phyloP scores from a whole-genome alignment of 2,888 invertebrate genomes.

The Neocrepidodera transversa region DNA sequence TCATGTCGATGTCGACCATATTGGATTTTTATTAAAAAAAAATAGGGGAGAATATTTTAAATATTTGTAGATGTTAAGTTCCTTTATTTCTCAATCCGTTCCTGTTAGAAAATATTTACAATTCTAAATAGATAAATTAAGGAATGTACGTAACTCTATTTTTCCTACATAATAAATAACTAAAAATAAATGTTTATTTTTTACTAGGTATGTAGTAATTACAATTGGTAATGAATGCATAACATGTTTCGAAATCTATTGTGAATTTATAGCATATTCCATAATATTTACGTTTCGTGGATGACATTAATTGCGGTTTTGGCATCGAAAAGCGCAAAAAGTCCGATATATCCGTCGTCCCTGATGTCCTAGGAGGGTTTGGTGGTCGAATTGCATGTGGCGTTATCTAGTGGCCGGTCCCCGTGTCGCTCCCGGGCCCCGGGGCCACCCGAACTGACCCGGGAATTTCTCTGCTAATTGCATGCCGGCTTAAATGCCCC shows the following conservation, averaged over 20 bases:
- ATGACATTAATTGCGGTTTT: conserved; percentile 46
- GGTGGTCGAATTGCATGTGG: conserved; percentile 29
- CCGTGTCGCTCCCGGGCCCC: conserved; percentile 36
- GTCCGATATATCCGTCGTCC: conserved; percentile 3
- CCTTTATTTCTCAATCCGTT: too few relatives aligned
- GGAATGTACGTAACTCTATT: conserved; percentile 1
- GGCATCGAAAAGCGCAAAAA: conserved; percentile 27
- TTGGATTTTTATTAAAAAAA: too few relatives aligned
- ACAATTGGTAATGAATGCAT: conserved; percentile 19
- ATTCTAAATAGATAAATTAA: too few relatives aligned
- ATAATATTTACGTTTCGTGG: conserved; percentile 48
- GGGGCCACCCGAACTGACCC: conserved; percentile 43
- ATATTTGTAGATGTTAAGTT: too few relatives aligned
- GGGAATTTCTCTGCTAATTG: conserved; percentile 43
- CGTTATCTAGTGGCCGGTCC: conserved; percentile 42
- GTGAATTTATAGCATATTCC: conserved; percentile 47
- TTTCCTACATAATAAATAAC: conserved; percentile 17
- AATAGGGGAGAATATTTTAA: too few relatives aligned
- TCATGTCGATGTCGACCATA: too few relatives aligned
- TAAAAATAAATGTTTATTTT: conserved; percentile 12
- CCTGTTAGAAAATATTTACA: too few relatives aligned
- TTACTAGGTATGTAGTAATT: too few relatives aligned
- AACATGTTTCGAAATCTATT: conserved; percentile 21
- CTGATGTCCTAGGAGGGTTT: conserved; percentile 42
- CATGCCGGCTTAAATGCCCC: conserved; percentile 47